A percentile compares a stretch with the other conserved stretches of the same genome.
Conservation (phyloP, 2,113 vertebrate genomes). For the Callorhinus ursinus region DNA sequence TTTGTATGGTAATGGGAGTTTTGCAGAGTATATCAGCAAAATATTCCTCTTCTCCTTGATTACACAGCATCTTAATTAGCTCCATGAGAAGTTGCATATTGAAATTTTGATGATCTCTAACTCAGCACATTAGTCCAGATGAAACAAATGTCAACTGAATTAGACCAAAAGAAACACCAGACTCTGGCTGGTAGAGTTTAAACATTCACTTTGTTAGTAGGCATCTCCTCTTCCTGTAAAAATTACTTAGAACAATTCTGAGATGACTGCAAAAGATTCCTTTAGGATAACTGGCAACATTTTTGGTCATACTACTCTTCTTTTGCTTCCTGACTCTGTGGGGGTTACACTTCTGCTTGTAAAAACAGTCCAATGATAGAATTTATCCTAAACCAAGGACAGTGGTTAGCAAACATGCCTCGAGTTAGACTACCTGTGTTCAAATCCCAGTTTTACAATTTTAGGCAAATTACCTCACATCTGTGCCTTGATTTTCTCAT, state of each 20-base stretch:
- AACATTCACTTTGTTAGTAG: not conserved
- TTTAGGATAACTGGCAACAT: not conserved
- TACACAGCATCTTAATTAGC: not conserved
- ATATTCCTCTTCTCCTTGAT: not conserved
- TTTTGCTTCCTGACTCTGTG: not conserved
- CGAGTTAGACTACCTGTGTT: not conserved
- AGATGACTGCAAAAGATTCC: not conserved
- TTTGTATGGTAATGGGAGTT: not conserved
- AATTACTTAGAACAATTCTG: not conserved
- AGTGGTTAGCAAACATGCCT: not conserved
- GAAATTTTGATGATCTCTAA: not conserved
- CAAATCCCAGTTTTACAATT: not conserved
- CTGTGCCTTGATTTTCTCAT: not conserved
- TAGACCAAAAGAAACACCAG: not conserved
- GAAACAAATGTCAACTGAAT: not conserved
- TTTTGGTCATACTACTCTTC: not conserved
- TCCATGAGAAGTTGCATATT: not conserved
- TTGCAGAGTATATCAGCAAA: not conserved
- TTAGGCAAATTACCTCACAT: not conserved
- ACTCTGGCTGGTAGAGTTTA: not conserved
- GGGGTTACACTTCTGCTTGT: not conserved
- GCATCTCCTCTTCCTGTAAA: not conserved
- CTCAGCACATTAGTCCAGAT: not conserved
- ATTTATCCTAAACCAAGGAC: not conserved
- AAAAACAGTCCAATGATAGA: fast-evolving